Evolutionary conservation across 2,888 invertebrate species (phyloP).

Genomic region (Troilus luridus): DNA sequence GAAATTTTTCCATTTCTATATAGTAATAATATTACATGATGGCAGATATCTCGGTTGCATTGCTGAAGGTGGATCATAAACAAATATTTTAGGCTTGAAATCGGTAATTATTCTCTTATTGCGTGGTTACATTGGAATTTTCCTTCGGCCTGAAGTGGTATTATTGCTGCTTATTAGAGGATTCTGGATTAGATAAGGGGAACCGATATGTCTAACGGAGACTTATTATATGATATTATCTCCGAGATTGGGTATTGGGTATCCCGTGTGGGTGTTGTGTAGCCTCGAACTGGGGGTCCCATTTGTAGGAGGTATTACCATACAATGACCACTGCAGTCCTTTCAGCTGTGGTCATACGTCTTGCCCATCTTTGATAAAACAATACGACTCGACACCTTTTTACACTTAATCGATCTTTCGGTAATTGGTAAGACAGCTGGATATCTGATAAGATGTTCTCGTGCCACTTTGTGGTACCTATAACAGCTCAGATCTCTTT

Average conservation of each 20-base stretch:
- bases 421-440: not conserved
- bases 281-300: not conserved
- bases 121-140: not conserved
- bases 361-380: not conserved
- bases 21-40: not conserved
- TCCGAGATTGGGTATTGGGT: not conserved
- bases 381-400: not conserved
- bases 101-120: not conserved
- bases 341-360: not conserved
- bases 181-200: not conserved
- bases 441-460: not conserved
- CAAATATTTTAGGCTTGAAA: not conserved
- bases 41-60: not conserved
- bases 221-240: constrained; percentile 31
- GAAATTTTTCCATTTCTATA: not conserved
- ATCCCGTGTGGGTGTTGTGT: not conserved
- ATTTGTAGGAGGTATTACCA: not conserved
- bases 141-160: not conserved
- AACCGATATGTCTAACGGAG: not conserved
- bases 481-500: no score
- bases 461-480: no score
- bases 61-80: not conserved
- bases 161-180: not conserved
- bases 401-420: not conserved
- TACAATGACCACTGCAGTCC: constrained; percentile 5